Percentiles rank a stretch among this genome's conserved stretches.
phyloP scores from a whole-genome alignment of 2,888 invertebrate genomes.

The Scaptomyza reducta region DNA sequence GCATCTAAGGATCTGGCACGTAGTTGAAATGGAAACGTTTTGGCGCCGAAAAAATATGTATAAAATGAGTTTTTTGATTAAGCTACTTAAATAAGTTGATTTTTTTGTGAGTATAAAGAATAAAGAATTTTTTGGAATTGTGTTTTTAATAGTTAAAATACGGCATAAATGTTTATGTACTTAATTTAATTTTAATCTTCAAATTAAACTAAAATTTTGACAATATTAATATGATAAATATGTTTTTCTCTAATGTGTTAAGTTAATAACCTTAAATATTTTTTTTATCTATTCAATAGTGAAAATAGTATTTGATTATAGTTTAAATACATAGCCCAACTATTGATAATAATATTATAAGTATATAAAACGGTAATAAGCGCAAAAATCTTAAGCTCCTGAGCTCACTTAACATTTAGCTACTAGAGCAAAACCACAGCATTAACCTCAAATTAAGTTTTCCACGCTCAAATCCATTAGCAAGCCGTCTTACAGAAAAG shows the following conservation, averaged over 20 bases:
- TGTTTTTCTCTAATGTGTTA: too few relatives aligned
- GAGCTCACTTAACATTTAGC: conserved; percentile 43
- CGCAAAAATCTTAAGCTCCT: not conserved
- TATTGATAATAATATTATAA: not conserved
- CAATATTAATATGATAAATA: too few relatives aligned
- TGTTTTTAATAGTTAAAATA: not conserved
- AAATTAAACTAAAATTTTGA: too few relatives aligned
- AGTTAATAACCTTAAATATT: too few relatives aligned
- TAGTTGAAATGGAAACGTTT: conserved; percentile 20
- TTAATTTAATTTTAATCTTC: too few relatives aligned
- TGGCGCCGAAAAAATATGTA: not conserved
- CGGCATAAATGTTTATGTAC: too few relatives aligned
- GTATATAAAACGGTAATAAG: not conserved
- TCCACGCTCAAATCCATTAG: conserved; percentile 57
- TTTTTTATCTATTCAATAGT: too few relatives aligned
- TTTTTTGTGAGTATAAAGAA: not conserved
- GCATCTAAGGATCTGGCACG: conserved; percentile 45
- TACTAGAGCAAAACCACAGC: conserved; percentile 34
- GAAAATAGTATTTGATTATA: not conserved
- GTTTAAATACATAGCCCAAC: too few relatives aligned
- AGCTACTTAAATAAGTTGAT: conserved; percentile 11
- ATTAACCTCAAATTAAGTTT: conserved; percentile 60
- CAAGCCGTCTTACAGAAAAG: conserved; percentile 11
- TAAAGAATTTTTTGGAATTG: not conserved
- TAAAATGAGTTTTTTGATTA: not conserved